Evolutionary conservation across 1,140 invertebrate species (phyloP), one percentile per base, ranked within the genome.

Genomic region (Trissolcus basalis): DNA sequence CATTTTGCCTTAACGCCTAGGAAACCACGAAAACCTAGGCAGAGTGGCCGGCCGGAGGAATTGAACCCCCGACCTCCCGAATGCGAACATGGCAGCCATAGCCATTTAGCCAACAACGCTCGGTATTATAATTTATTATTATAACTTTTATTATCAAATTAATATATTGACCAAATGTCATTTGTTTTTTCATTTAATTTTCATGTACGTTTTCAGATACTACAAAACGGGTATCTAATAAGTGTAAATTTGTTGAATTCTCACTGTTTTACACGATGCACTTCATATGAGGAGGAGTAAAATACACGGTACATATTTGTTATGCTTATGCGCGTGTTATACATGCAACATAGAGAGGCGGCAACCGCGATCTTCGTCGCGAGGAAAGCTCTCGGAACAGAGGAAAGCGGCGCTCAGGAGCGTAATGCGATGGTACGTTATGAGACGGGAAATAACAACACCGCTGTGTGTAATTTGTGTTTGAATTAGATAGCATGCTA

Each of bases 191-290:
- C n/a, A n/a, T n/a, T n/a, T n/a, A n/a, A n/a, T n/a, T n/a, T n/a
- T n/a, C n/a, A n/a, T n/a, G n/a, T n/a, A n/a, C n/a, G n/a, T n/a
- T n/a, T n/a, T n/a, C n/a, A n/a, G n/a, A n/a, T n/a, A n/a, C n/a
- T n/a, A n/a, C n/a, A n/a, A n/a, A n/a, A n/a, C n/a, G n/a, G n/a
- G 65, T 50, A 60, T 60, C 49, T 69, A 59, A 69, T 69, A 68
- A 54, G 55, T 48, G 65, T 60, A 53, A 48, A 54, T 70, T 60
- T 61, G 63, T 27, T 27, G 35, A 48, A 68, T 68, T 68, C 59
- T 36, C 56, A 53, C 12, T 47, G 15, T 49, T 53, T 13, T 16
- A 32, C 56, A 41, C 54, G 45, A 43, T 19, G 58, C 50, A 56
- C 58, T 70, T 55, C 55, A 63, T 63, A 51, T 51, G 16, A 50